Conservation (phyloP, 2,888 invertebrate genomes). For the Biston stratarius region DNA sequence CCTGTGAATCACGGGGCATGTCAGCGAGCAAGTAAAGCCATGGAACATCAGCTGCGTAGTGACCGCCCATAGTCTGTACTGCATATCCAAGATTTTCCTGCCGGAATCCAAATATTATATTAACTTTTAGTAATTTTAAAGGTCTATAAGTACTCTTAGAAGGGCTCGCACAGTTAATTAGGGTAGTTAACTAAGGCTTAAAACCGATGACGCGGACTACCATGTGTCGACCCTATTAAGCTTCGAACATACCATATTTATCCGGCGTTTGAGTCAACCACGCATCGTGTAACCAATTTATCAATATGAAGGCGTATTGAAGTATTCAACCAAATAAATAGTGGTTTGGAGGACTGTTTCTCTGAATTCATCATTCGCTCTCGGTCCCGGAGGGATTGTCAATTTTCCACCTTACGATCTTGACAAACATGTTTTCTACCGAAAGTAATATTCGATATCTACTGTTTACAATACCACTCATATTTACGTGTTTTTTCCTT, state of each 20-base stretch:
- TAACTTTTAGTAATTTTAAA: slow-evolving; percentile 29
- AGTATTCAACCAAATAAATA: slow-evolving; percentile 40
- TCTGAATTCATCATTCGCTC: slow-evolving; percentile 46
- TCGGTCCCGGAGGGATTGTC: slow-evolving; percentile 45
- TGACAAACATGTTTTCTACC: slow-evolving; percentile 43
- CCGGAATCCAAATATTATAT: slow-evolving; percentile 33
- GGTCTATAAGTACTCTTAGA: slow-evolving; percentile 31
- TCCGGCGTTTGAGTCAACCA: slow-evolving; percentile 15
- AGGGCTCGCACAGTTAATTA: slow-evolving; percentile 38
- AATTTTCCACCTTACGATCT: slow-evolving; percentile 60
- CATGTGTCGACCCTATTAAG: slow-evolving; percentile 25
- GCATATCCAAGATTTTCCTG: slow-evolving; percentile 79
- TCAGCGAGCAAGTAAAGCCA: slow-evolving; percentile 77
- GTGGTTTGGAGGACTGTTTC: slow-evolving; percentile 38
- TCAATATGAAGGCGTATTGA: slow-evolving; percentile 26
- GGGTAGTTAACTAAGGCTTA: slow-evolving; percentile 38
- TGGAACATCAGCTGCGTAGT: slow-evolving; percentile 72
- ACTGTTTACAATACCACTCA: slow-evolving; percentile 34
- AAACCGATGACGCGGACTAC: slow-evolving; percentile 32
- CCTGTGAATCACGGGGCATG: slow-evolving; percentile 77
- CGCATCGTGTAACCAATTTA: slow-evolving; percentile 24
- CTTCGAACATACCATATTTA: slow-evolving; percentile 27
- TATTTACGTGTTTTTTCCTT: slow-evolving; percentile 16
- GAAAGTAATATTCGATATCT: slow-evolving; percentile 45
- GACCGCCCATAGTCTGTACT: slow-evolving; percentile 82